Conservation (phyloP, 2,888 invertebrate genomes). For the Metacarcinus magister region DNA sequence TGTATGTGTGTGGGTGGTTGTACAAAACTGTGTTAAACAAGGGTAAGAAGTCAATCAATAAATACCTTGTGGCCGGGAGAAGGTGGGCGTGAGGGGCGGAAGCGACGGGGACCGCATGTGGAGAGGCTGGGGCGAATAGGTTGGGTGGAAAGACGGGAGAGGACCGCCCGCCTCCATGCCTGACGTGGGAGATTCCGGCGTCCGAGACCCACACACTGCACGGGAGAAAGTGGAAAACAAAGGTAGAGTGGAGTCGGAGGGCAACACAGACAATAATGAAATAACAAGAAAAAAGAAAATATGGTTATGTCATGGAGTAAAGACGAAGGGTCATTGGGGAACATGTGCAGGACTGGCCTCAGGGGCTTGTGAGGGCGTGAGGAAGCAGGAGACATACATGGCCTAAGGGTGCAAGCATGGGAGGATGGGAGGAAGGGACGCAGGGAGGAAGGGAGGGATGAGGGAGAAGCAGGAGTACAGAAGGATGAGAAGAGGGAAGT, state of each 20-base stretch:
- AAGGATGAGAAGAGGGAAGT: conserved; percentile 9
- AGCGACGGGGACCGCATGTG: conserved; percentile 77
- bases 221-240: neutral
- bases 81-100: conserved; percentile 75
- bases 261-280: neutral
- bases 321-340: neutral
- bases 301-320: neutral
- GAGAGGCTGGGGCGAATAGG: conserved; percentile 77
- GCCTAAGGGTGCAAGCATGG: neutral
- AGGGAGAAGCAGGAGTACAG: neutral
- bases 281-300: neutral
- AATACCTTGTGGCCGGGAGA: conserved; percentile 78
- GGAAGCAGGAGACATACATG: neutral
- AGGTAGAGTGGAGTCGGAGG: neutral
- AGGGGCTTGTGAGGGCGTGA: neutral
- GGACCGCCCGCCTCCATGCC: conserved; percentile 72
- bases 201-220: conserved; percentile 81
- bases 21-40: neutral
- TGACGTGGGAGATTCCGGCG: conserved; percentile 82
- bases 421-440: neutral
- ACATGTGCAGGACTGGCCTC: neutral
- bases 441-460: neutral
- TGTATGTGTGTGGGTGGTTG: neutral
- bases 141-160: conserved; percentile 75
- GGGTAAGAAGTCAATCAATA: neutral